Evolutionary conservation across 2,797 vertebrate genomes (phyloP).

Genomic region (Spinus pinus): DNA sequence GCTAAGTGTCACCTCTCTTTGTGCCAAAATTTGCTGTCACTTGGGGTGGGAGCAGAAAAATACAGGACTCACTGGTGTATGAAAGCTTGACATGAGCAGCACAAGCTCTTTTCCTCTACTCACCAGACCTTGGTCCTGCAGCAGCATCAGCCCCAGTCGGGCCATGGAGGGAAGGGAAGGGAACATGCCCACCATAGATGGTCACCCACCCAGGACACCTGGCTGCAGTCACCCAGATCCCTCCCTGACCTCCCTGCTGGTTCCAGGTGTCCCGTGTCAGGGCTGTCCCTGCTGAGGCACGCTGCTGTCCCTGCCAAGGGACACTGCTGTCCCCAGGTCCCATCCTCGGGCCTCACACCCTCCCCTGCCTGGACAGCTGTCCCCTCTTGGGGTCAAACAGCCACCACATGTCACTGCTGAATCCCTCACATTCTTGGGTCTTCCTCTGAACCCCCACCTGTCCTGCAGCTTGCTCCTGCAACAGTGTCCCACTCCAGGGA

Average conservation of each 20-base stretch:
- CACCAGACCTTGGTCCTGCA: neutral
- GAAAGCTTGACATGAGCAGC: neutral
- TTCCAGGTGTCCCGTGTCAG: neutral
- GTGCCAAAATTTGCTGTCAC: neutral
- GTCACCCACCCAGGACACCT: neutral
- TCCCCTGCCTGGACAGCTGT: constrained; percentile 27
- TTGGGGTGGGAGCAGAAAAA: neutral
- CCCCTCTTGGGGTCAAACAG: neutral
- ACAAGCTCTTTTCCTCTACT: neutral
- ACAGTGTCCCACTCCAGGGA: neutral
- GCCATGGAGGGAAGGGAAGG: neutral
- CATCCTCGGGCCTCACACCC: accelerated
- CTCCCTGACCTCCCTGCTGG: accelerated
- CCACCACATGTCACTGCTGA: constrained; percentile 3
- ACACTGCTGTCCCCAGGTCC: neutral
- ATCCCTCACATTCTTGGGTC: constrained; percentile 26
- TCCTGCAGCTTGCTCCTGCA: neutral
- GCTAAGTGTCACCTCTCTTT: neutral
- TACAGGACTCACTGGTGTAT: accelerated
- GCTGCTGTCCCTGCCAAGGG: neutral
- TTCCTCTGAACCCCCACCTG: constrained; percentile 49
- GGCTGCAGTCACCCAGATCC: neutral
- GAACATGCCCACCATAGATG: neutral
- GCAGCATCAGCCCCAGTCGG: accelerated
- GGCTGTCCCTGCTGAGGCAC: neutral